Percentiles rank a stretch among this genome's conserved stretches.
These are phyloP conservation scores for Lycia hirtaria DNA, from an alignment of 2,888 invertebrate genomes.

Conservation along the genomic window DNA sequence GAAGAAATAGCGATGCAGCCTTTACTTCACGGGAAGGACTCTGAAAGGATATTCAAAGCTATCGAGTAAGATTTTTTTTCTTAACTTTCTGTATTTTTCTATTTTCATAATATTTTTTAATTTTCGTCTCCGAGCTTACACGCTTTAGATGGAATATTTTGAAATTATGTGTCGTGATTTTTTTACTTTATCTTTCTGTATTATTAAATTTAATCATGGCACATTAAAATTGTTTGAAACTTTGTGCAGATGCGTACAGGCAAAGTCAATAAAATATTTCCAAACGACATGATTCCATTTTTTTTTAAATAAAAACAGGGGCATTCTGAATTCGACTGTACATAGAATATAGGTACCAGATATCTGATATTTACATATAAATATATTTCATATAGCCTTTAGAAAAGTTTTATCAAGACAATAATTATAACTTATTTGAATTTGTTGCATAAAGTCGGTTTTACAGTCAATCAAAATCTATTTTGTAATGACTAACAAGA, in stretches of 20 bases:
- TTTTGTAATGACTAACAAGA: too few species aligned
- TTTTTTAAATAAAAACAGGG: too few species aligned
- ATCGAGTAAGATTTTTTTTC: conserved; percentile 86
- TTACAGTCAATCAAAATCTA: too few species aligned
- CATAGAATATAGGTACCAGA: too few species aligned
- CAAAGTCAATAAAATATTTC: conserved; percentile 2
- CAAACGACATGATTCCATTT: background rate
- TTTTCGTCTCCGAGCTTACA: conserved; percentile 17
- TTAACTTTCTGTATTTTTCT: background rate
- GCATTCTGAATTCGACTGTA: too few species aligned
- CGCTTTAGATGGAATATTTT: conserved; percentile 39
- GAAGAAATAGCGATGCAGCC: conserved; percentile 92
- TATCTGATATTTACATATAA: too few species aligned
- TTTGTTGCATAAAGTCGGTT: too few species aligned
- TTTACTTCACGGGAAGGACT: conserved; percentile 87
- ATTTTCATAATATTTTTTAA: conserved; percentile 15
- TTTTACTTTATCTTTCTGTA: conserved; percentile 40
- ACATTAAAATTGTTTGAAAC: conserved; percentile 71
- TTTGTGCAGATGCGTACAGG: conserved; percentile 51
- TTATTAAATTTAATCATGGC: conserved; percentile 64
- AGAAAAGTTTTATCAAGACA: too few species aligned
- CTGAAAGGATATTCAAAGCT: conserved; percentile 87
- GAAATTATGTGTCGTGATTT: conserved; percentile 53
- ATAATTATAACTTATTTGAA: too few species aligned
- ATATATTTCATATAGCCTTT: too few species aligned